phyloP scores from a whole-genome alignment of 2,113 vertebrate genomes.

The Actinemys pallida region DNA sequence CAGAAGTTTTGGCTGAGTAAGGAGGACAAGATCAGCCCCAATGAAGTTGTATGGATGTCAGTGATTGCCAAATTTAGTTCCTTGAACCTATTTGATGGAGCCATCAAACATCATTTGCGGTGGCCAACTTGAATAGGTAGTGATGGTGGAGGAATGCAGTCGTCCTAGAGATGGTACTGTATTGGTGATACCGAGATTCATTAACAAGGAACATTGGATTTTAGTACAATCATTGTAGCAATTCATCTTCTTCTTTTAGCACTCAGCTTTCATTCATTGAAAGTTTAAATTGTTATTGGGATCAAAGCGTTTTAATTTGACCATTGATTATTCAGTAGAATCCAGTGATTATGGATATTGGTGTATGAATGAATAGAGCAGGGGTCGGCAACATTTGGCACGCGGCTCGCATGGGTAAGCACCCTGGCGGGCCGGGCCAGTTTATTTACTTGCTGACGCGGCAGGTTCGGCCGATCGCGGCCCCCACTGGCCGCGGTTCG shows the following conservation, averaged over 20 bases:
- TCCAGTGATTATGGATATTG: constrained; percentile 47
- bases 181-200: not conserved
- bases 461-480: too few relatives aligned
- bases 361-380: constrained; percentile 48
- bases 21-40: not conserved
- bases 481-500: too few relatives aligned
- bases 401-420: too few relatives aligned
- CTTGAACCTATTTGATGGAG: not conserved
- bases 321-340: constrained; percentile 33
- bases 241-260: constrained; percentile 7
- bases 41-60: not conserved
- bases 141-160: not conserved
- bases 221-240: not conserved
- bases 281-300: not conserved
- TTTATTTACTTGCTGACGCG: too few relatives aligned
- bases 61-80: not conserved
- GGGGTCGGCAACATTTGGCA: too few relatives aligned
- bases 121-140: not conserved
- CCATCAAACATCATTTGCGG: not conserved
- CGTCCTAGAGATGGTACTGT: not conserved
- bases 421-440: too few relatives aligned
- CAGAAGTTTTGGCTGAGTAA: not conserved
- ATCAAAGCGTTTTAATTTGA: constrained; percentile 56
- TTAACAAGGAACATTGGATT: not conserved
- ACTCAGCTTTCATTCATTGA: constrained; percentile 14